Percentiles rank a stretch among this genome's conserved stretches.
phyloP scores from a whole-genome alignment of 2,113 vertebrate species.

The western clawed frog (Xenopus tropicalis) region DNA sequence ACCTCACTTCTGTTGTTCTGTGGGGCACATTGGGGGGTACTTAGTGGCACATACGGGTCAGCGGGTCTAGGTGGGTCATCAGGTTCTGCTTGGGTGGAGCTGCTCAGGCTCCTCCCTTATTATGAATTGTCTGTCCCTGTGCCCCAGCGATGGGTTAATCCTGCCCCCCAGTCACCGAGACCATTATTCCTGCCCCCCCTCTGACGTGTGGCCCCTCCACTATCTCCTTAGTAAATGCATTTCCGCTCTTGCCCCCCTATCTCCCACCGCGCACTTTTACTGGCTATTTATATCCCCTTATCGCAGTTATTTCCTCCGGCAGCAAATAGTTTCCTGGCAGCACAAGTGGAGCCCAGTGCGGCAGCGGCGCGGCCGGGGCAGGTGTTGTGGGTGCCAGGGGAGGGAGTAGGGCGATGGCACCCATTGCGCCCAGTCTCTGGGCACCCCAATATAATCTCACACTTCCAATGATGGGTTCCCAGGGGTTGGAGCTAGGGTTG shows the following conservation, averaged over 20 bases:
- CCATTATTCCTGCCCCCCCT: constrained; percentile 11
- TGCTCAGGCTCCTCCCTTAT: too few species aligned
- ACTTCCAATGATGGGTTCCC: too few species aligned
- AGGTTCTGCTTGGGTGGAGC: too few species aligned
- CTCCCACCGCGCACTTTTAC: constrained; percentile 56
- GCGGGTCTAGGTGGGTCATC: too few species aligned
- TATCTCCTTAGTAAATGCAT: constrained; percentile 53
- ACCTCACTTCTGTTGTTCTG: too few species aligned
- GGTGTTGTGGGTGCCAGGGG: constrained; percentile 35
- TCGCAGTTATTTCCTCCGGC: constrained; percentile 67
- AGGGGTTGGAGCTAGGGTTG: too few species aligned
- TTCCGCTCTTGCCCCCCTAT: constrained; percentile 63
- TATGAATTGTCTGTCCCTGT: too few species aligned
- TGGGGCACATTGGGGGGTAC: too few species aligned
- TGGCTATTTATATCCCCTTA: constrained; percentile 78
- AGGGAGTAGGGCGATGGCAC: constrained; percentile 15
- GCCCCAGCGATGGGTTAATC: neutral
- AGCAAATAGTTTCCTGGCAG: constrained; percentile 72
- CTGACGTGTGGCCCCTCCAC: constrained; percentile 24
- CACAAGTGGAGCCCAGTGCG: constrained; percentile 32
- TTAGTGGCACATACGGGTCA: too few species aligned
- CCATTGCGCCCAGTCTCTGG: too few species aligned
- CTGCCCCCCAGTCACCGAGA: neutral
- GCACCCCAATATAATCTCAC: too few species aligned
- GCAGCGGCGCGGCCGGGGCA: constrained; percentile 36